Conservation (phyloP, 2,888 invertebrate species). For the Dasypogon diadema region DNA sequence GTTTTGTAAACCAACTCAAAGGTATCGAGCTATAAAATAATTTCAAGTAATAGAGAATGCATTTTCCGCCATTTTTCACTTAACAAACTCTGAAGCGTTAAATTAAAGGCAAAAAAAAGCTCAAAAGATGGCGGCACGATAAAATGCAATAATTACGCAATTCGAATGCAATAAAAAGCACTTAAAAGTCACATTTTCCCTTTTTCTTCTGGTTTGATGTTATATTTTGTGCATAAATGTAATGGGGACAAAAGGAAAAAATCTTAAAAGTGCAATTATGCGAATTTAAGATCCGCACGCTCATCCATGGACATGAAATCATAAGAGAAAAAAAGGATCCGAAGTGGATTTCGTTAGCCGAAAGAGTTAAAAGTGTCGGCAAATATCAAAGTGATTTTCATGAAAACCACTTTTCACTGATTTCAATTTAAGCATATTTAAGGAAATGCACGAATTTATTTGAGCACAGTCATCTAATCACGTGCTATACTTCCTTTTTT, state of each 20-base stretch:
- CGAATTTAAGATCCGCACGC: constrained; percentile 49
- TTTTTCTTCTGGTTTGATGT: not conserved
- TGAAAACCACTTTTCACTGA: constrained; percentile 34
- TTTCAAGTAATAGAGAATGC: constrained; percentile 40
- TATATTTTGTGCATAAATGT: constrained; percentile 38
- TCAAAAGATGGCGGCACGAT: constrained; percentile 53
- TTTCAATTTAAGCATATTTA: constrained; percentile 13
- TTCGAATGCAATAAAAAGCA: constrained; percentile 52
- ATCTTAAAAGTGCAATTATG: constrained; percentile 53
- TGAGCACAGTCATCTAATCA: constrained; percentile 23
- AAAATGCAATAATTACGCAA: constrained; percentile 55
- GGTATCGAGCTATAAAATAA: constrained; percentile 32
- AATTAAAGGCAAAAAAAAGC: constrained; percentile 43
- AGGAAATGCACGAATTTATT: constrained; percentile 36
- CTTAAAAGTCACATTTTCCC: constrained; percentile 2
- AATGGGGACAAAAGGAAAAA: constrained; percentile 42
- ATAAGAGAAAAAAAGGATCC: constrained; percentile 1
- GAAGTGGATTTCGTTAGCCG: constrained; percentile 35
- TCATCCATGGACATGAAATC: constrained; percentile 24
- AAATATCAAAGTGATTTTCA: constrained; percentile 53
- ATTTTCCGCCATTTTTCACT: constrained; percentile 50
- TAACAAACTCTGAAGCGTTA: constrained; percentile 31
- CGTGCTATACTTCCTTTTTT: constrained; percentile 17
- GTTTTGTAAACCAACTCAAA: not conserved
- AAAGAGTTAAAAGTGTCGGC: constrained; percentile 40